A percentile compares a stretch with the other conserved stretches of the same genome.
These are phyloP conservation scores for Caenorhabditis inopinata DNA, from an alignment of 1,140 invertebrate genomes.

Conservation along the genomic window DNA sequence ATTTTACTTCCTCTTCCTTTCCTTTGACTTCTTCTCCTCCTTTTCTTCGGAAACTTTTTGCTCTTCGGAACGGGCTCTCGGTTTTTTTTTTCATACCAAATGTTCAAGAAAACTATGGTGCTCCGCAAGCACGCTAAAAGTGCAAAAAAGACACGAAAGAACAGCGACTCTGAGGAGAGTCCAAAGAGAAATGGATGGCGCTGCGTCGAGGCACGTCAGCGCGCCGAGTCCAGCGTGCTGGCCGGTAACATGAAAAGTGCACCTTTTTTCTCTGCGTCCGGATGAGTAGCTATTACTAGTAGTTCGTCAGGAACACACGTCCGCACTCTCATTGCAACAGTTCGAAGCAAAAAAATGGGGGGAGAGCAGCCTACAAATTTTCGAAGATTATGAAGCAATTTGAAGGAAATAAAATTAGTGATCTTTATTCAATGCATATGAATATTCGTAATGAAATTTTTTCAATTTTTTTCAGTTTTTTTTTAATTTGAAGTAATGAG, in stretches of 20 bases:
- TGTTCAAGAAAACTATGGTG: not conserved
- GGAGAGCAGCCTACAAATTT: no score
- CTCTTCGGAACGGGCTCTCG: not conserved
- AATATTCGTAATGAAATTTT: no score
- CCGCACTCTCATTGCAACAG: not conserved
- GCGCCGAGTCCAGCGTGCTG: not conserved
- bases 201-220: conserved; percentile 19
- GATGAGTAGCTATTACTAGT: not conserved
- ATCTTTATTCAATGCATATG: no score
- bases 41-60: not conserved
- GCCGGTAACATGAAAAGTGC: conserved; percentile 32
- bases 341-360: no score
- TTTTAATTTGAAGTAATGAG: no score
- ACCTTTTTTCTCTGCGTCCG: not conserved
- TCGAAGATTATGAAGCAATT: no score
- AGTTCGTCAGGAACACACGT: not conserved
- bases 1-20: not conserved
- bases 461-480: no score
- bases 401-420: no score
- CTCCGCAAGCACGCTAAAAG: conserved; percentile 2
- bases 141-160: not conserved
- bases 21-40: not conserved
- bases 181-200: not conserved
- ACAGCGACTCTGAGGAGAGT: no score
- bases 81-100: not conserved